Conservation (phyloP, 2,797 vertebrate species). For the Falco cherrug region DNA sequence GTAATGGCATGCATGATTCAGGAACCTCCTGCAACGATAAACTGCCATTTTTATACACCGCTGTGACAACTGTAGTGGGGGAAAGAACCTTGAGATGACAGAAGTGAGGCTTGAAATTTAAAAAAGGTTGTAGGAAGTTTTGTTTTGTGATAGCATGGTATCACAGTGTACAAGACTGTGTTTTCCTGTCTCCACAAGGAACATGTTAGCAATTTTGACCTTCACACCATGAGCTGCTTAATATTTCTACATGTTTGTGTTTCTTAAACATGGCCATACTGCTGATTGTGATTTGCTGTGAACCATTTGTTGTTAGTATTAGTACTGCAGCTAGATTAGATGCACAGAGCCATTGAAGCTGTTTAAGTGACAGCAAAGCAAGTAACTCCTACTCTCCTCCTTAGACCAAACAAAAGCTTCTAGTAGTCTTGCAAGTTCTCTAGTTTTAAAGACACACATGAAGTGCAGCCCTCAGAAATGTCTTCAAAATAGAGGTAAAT, state of each 20-base stretch:
- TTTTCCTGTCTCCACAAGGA: neutral
- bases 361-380: conserved; percentile 4
- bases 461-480: neutral
- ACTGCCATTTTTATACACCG: neutral
- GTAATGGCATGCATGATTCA: neutral
- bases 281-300: neutral
- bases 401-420: conserved; percentile 30
- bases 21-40: neutral
- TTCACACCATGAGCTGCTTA: neutral
- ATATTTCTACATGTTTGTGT: neutral
- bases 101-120: neutral
- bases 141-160: neutral
- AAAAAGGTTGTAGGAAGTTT: neutral
- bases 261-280: neutral
- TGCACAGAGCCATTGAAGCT: neutral
- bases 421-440: conserved; percentile 16
- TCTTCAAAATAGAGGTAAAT: conserved; percentile 14
- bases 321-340: neutral
- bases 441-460: neutral
- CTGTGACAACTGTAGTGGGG: neutral
- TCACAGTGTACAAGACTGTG: rapidly evolving
- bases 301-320: neutral
- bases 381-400: neutral
- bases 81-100: neutral
- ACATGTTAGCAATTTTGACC: neutral